Conservation (phyloP, 2,888 invertebrate genomes). For the Amiota minor region DNA sequence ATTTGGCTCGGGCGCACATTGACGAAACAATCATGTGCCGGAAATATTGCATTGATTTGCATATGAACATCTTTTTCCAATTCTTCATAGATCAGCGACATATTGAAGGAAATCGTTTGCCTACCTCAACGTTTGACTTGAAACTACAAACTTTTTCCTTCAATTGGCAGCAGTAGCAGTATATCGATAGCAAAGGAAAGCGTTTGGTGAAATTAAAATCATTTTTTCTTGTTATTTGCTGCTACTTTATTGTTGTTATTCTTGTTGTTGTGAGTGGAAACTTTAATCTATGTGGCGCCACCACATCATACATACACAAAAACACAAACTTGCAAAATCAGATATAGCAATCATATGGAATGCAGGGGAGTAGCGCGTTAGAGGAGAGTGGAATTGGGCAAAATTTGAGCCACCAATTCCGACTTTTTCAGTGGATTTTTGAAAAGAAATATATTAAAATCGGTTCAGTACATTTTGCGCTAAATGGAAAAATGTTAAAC, state of each 20-base stretch:
- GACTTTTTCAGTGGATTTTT: no score
- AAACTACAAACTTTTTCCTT: slow-evolving; percentile 14
- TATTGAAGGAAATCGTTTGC: slow-evolving; percentile 35
- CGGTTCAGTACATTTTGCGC: no score
- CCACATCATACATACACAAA: no score
- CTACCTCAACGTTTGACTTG: slow-evolving; percentile 37
- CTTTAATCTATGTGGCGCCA: background rate
- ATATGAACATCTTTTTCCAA: slow-evolving; percentile 77
- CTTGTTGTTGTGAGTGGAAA: background rate
- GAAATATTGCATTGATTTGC: slow-evolving; percentile 80
- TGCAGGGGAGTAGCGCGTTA: no score
- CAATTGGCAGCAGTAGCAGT: background rate
- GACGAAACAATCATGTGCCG: slow-evolving; percentile 80
- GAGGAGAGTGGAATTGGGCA: no score
- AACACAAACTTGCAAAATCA: no score
- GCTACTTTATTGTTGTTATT: no score
- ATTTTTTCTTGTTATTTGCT: slow-evolving; percentile 23
- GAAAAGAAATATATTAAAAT: no score
- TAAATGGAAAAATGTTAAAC: no score
- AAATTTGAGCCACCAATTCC: no score
- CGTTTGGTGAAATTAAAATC: slow-evolving; percentile 62
- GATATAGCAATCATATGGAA: no score
- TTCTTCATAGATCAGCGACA: slow-evolving; percentile 75
- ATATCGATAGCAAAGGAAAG: slow-evolving; percentile 24
- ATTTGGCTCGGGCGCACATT: slow-evolving; percentile 83